Evolutionary conservation across 2,113 vertebrate genomes (phyloP).

Genomic region (Dipodomys ordii): DNA sequence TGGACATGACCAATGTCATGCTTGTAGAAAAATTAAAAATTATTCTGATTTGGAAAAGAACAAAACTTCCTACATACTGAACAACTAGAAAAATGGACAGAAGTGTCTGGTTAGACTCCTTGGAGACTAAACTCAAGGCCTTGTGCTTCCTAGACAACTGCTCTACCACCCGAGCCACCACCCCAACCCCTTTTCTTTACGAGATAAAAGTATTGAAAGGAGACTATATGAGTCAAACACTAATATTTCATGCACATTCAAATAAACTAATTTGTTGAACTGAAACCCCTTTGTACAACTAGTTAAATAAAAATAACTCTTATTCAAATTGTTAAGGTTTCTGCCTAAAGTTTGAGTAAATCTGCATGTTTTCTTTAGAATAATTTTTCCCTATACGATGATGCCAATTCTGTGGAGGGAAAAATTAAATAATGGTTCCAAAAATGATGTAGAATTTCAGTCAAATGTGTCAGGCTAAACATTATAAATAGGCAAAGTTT

Average conservation of each 20-base stretch:
- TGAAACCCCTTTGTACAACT: too few species aligned
- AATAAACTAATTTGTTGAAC: neutral
- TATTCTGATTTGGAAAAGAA: neutral
- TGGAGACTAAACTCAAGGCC: too few species aligned
- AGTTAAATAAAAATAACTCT: too few species aligned
- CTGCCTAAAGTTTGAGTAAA: neutral
- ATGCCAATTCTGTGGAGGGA: neutral
- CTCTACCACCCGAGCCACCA: too few species aligned
- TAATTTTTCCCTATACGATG: neutral
- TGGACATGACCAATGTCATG: neutral
- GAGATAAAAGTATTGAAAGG: neutral
- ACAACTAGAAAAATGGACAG: neutral
- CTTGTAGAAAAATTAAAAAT: neutral
- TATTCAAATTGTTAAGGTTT: neutral
- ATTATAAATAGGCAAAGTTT: slow-evolving; percentile 8
- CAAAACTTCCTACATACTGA: neutral
- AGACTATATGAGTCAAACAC: neutral
- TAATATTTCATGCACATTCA: neutral
- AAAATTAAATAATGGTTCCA: neutral
- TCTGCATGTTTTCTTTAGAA: neutral
- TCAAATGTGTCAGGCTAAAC: neutral
- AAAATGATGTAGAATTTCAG: slow-evolving; percentile 9
- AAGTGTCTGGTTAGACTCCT: too few species aligned
- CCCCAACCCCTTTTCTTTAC: too few species aligned
- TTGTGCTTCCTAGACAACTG: too few species aligned